Percentiles rank a stretch among this genome's conserved stretches.
Evolutionary conservation across 2,888 invertebrate species (phyloP).

Genomic region (Apoda limacodes): DNA sequence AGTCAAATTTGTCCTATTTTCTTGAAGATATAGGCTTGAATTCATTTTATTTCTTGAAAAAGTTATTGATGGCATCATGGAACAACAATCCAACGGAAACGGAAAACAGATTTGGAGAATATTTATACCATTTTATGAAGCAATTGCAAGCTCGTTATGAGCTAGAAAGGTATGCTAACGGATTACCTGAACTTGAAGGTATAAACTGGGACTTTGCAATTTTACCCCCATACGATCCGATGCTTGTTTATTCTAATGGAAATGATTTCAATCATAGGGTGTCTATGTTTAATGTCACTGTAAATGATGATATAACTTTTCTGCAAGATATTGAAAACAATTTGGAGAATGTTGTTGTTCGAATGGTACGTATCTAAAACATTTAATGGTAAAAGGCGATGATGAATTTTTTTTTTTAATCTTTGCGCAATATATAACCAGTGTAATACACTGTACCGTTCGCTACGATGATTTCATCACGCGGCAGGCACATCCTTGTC

Average conservation of each 20-base stretch:
- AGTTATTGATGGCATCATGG: constrained; percentile 68
- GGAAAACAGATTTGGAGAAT: constrained; percentile 64
- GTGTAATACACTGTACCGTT: too few species aligned
- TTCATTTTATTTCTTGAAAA: constrained; percentile 70
- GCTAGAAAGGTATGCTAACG: constrained; percentile 77
- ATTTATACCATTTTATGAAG: constrained; percentile 73
- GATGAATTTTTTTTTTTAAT: too few species aligned
- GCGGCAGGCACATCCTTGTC: too few species aligned
- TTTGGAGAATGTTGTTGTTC: constrained; percentile 32
- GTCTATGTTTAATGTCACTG: constrained; percentile 42
- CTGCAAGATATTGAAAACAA: constrained; percentile 47
- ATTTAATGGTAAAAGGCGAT: too few species aligned
- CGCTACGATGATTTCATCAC: too few species aligned
- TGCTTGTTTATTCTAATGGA: constrained; percentile 73
- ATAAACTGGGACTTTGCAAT: constrained; percentile 62
- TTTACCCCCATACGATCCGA: constrained; percentile 68
- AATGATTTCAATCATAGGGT: constrained; percentile 70
- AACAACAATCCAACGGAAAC: constrained; percentile 42
- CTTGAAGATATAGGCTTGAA: constrained; percentile 79
- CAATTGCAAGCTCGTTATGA: constrained; percentile 78
- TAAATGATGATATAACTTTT: constrained; percentile 32
- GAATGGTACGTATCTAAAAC: constrained; percentile 55
- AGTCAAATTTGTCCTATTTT: constrained; percentile 74
- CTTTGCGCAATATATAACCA: too few species aligned
- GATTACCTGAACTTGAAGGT: constrained; percentile 66